These are phyloP conservation scores for Camponotus fellah DNA, from an alignment of 2,888 invertebrate genomes.

Conservation along the genomic window DNA sequence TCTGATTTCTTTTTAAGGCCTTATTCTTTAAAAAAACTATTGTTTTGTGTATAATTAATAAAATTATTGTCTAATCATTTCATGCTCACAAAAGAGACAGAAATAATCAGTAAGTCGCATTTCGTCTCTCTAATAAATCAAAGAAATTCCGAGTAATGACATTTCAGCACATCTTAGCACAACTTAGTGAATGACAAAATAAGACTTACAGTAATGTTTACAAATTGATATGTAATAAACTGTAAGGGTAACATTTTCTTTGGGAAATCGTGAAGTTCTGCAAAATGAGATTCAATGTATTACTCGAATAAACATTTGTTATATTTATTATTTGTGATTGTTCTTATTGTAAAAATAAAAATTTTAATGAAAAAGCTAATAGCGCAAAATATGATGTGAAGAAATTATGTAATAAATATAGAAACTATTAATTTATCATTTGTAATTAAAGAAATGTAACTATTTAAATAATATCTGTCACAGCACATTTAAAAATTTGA, in stretches of 20 bases:
- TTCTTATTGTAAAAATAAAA: not conserved
- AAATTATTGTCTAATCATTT: not conserved
- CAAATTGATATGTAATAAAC: conserved; percentile 7
- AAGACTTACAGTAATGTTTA: not conserved
- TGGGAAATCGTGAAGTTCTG: not conserved
- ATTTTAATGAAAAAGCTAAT: not conserved
- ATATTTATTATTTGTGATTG: not conserved
- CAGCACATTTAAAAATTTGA: conserved; percentile 6
- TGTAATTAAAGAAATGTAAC: conserved; percentile 14
- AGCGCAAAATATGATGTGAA: not conserved
- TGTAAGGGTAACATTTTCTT: conserved; percentile 19
- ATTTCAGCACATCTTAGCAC: conserved; percentile 11
- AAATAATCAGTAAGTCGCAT: not conserved
- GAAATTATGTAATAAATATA: not conserved
- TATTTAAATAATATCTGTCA: not conserved
- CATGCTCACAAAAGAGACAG: not conserved
- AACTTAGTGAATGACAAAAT: conserved; percentile 1
- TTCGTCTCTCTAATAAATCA: not conserved
- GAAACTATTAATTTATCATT: not conserved
- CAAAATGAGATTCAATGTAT: conserved; percentile 5
- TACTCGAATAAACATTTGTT: not conserved
- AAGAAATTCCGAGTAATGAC: not conserved
- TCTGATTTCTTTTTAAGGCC: not conserved
- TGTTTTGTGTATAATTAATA: not conserved
- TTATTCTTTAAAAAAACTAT: not conserved